Conservation (phyloP, 37 sponge, comb jelly and placozoan genomes). For the Corticium candelabrum region DNA sequence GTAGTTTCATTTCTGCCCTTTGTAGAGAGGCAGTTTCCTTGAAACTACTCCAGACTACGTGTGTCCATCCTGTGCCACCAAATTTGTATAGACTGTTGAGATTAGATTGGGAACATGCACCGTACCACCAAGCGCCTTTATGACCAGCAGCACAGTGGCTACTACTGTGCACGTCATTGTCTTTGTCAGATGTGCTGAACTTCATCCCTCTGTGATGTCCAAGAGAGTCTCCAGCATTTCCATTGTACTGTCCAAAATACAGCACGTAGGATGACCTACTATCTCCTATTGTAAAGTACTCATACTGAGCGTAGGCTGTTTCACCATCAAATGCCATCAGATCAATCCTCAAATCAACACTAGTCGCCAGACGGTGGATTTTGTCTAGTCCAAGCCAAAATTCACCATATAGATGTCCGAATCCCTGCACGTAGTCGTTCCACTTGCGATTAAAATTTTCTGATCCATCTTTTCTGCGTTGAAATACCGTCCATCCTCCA, state of each 20-base stretch:
- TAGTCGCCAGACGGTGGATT: slow-evolving; percentile 19
- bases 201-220: too few relatives aligned
- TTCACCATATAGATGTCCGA: slow-evolving; percentile 17
- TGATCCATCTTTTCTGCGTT: slow-evolving; percentile 24
- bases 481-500: slow-evolving; percentile 21
- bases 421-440: slow-evolving; percentile 19
- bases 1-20: too few relatives aligned
- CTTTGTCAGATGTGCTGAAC: neutral
- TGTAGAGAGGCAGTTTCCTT: too few relatives aligned
- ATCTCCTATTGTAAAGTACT: too few relatives aligned
- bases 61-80: too few relatives aligned
- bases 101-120: too few relatives aligned
- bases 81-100: too few relatives aligned
- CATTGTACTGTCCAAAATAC: too few relatives aligned
- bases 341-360: slow-evolving; percentile 2
- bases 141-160: too few relatives aligned
- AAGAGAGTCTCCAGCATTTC: slow-evolving; percentile 19
- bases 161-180: too few relatives aligned
- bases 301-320: slow-evolving; percentile 9
- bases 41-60: too few relatives aligned
- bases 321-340: slow-evolving; percentile 3
- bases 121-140: too few relatives aligned
- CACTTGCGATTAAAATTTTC: slow-evolving; percentile 13
- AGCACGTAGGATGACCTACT: slow-evolving; percentile 46
- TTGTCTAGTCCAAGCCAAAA: slow-evolving; percentile 40